Evolutionary conservation across 2,113 vertebrate species (phyloP), one percentile per base, ranked within the genome.

Genomic region (Trachemys scripta): DNA sequence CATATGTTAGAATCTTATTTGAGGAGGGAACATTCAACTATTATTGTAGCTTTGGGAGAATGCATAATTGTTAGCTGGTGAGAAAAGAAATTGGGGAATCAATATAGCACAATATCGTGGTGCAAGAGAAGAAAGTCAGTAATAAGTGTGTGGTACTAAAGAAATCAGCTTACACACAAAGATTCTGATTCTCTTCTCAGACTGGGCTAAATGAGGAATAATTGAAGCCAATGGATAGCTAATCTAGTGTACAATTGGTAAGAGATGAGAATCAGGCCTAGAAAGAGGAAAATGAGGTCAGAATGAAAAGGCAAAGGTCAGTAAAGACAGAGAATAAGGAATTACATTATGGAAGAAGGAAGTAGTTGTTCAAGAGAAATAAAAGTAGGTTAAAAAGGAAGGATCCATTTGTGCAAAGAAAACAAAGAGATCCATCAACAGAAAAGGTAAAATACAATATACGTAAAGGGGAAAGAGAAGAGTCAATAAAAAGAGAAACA

Each of bases 291-390:
- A 16, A 31, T 89, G 11, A n/a, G 35, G 65, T 69, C 65, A 69
- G 65, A 5, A 25, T 76, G 62, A 93, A 92, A 86, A 94, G 45
- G 31, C 45, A 86, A 80, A 93, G 89, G 42, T 92, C 75, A 85
- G 5, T 87, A 80, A 49, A 80, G 49, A 56, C 27, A 17, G 53
- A 89, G 51, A 82, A 90, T 29, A 35, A 87, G 57, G 90, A 92
- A 83, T 93, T 49, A 49, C 38, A 7, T 16, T 62, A 51, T 19
- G 84, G 29, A 86, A 90, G 51, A 22, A 76, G 87, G 14, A 35
- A 94, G 49, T 11, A 92, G 12, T 25, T 75, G 69, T 25, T 50
- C 0, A 4, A 84, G 3, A 84, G 51, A 81, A 76, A 79, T 14
- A 65, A 90, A 88, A 94, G n/a, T 65, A 59, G 12, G 19, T 72